These are phyloP conservation scores for Jaculus jaculus DNA, from an alignment of 2,113 vertebrate genomes.

Conservation along the genomic window DNA sequence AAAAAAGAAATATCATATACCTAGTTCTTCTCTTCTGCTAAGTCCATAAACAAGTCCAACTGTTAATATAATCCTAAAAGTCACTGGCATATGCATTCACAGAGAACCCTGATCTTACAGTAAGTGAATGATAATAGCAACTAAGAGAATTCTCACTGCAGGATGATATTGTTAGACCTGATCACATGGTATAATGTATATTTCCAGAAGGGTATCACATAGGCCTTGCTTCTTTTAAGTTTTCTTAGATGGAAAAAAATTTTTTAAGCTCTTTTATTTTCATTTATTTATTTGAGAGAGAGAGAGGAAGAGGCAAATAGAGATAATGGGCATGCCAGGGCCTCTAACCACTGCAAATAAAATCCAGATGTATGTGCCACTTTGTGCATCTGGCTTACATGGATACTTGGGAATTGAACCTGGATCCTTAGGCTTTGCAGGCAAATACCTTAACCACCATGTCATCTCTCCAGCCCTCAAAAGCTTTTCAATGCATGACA, in stretches of 20 bases:
- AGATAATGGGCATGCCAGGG: too few species aligned
- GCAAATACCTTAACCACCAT: too few species aligned
- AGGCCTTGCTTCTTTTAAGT: constrained; percentile 46
- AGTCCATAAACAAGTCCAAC: neutral
- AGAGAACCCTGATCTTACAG: neutral
- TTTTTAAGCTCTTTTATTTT: too few species aligned
- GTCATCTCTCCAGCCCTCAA: neutral
- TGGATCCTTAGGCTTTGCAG: too few species aligned
- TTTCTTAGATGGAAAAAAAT: neutral
- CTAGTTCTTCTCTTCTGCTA: neutral
- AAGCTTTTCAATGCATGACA: constrained; percentile 17
- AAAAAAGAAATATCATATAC: neutral
- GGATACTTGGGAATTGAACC: too few species aligned
- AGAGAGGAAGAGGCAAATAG: neutral
- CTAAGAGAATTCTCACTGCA: neutral
- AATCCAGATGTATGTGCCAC: too few species aligned
- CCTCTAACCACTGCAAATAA: too few species aligned
- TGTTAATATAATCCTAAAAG: neutral
- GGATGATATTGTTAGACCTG: constrained; percentile 15
- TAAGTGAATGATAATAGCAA: constrained; percentile 17
- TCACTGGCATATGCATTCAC: neutral
- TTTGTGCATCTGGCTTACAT: too few species aligned
- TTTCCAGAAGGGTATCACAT: constrained; percentile 60
- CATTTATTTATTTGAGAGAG: neutral
- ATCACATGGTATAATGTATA: constrained; percentile 56